Evolutionary conservation across 2,113 vertebrate species (phyloP).

Genomic region (Vanacampus margaritifer): DNA sequence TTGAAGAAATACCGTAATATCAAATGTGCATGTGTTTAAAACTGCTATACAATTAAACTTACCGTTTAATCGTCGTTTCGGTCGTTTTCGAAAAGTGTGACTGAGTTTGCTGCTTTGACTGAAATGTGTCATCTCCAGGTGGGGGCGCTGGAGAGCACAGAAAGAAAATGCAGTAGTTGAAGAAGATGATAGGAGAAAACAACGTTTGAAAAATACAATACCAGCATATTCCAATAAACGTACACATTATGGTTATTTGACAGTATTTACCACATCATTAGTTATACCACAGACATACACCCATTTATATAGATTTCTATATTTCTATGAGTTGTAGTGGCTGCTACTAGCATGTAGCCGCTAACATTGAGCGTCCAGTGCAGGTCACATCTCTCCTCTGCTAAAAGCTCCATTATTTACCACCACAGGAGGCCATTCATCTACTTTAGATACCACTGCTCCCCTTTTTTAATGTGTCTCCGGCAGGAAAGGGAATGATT

Average conservation of each 20-base stretch:
- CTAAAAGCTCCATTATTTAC: conserved; percentile 6
- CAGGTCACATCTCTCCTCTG: neutral
- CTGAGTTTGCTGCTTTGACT: too few relatives aligned
- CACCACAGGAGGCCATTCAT: neutral
- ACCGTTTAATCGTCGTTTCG: too few relatives aligned
- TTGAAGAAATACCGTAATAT: neutral
- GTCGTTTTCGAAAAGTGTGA: too few relatives aligned
- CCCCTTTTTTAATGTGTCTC: conserved; percentile 14
- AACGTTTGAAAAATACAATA: neutral
- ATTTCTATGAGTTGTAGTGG: neutral
- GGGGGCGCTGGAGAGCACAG: neutral
- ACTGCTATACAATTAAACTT: neutral
- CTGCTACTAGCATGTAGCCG: neutral
- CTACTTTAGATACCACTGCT: conserved; percentile 7
- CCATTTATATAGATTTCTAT: neutral
- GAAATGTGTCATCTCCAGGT: neutral
- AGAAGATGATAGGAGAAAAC: neutral
- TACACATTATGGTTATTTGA: neutral
- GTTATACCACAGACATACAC: too few relatives aligned
- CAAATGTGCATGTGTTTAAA: too few relatives aligned
- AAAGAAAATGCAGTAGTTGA: neutral
- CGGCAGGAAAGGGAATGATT: conserved; percentile 15
- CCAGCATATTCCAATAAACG: neutral
- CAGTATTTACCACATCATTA: neutral
- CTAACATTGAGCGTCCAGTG: neutral